Evolutionary conservation across 64 coral and sea anemone species (phyloP), one percentile per base, ranked within the genome.

Genomic region (Anthopleura sola): DNA sequence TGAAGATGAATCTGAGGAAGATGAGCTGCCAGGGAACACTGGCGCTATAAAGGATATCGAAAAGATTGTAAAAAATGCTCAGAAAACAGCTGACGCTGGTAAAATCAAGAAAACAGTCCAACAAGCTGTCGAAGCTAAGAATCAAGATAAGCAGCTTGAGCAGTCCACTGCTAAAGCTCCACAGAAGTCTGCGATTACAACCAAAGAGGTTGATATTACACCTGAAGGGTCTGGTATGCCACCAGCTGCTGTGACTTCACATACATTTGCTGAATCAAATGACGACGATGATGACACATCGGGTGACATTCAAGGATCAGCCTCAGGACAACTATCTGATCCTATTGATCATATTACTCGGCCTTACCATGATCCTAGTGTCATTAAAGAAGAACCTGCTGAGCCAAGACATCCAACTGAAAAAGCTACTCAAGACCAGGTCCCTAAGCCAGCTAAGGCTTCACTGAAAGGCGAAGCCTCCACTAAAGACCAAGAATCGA

Each of bases 11-110:
- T 82, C 68, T 13, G 82, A 85, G 21, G 83, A 86, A 36, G 84
- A 91, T 23, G 4, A 29, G n/a, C 47, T 91, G 37, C 89, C 89
- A 56, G 89, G 89, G 6, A 91, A 83, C 12, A 80, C 85, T 17
- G 89, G 89, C 37, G 74, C 60, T 80, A 49, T 82, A 26, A 91
- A 80, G 5, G 78, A 86, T 53, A 85, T 91, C 64, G 75, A 68
- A 68, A 85, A 86, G 26, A 24, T 86, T 19, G 89, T 82, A 78
- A 23, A 79, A 17, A 86, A 51, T 1, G 36, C 75, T 53, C 37
- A 48, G 39, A 46, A 79, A 16, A 18, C 37, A 79, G 76, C 37
- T 79, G 19, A 38, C 26, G 19, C 76, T 44, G 66, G 13, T 2
- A 34, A 71, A 34, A 15, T 3, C n/a, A 15, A 32, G 26, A 71